Percentiles rank a stretch among this genome's conserved stretches.
phyloP scores from a whole-genome alignment of 2,888 invertebrate genomes.

The Morinoia aosen region DNA sequence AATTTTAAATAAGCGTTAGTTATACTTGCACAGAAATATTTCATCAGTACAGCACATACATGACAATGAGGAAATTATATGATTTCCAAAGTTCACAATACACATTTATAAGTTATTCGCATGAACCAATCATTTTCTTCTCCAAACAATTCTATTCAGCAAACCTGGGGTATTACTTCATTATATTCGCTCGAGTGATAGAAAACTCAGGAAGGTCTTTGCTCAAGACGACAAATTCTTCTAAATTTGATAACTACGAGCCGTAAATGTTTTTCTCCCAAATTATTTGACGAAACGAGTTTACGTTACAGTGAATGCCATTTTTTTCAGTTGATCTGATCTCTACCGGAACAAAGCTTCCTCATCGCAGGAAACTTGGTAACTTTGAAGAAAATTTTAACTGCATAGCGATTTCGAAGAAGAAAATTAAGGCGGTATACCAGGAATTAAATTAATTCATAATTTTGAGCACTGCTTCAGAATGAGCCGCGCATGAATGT shows the following conservation, averaged over 20 bases:
- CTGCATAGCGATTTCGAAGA: neutral
- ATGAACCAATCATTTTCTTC: neutral
- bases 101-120: neutral
- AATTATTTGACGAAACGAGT: no score
- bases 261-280: neutral
- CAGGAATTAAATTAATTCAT: no score
- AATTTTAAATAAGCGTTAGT: no score
- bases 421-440: no score
- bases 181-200: neutral
- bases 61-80: no score
- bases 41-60: no score
- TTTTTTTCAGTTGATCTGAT: neutral
- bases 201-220: neutral
- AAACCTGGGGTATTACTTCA: neutral
- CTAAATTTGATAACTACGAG: neutral
- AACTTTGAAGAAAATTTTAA: neutral
- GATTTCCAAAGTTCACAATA: neutral
- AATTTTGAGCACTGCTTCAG: no score
- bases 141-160: neutral
- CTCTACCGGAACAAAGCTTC: neutral
- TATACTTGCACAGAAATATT: no score
- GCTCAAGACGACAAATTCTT: neutral
- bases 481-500: no score
- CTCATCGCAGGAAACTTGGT: neutral
- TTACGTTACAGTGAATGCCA: neutral